Conservation (phyloP, 2,797 vertebrate genomes). For the Acanthopagrus latus region DNA sequence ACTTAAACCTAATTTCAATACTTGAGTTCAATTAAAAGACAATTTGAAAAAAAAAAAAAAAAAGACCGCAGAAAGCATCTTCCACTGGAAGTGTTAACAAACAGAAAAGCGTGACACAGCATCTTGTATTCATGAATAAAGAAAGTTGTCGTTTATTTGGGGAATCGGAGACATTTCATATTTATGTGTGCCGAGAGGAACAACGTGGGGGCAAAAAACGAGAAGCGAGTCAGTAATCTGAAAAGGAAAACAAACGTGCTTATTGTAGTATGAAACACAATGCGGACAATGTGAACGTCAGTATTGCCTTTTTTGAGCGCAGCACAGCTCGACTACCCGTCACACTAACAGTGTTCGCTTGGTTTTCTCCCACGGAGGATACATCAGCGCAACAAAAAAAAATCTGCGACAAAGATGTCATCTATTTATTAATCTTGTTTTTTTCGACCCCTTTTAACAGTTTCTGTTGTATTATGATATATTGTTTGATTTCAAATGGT, state of each 20-base stretch:
- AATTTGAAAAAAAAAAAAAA: neutral
- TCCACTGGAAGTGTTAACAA: neutral
- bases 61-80: neutral
- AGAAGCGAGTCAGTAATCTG: neutral
- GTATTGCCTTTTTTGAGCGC: too few relatives aligned
- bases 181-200: neutral
- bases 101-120: neutral
- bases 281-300: too few relatives aligned
- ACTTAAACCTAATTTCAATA: neutral
- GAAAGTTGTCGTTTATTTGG: constrained; percentile 1
- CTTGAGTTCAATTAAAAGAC: neutral
- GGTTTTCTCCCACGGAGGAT: neutral
- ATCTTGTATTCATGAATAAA: neutral
- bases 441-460: neutral
- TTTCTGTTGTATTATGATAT: too few relatives aligned
- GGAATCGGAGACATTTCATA: neutral
- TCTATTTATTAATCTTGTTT: neutral
- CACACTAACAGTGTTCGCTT: neutral
- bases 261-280: neutral
- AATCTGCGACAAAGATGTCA: too few relatives aligned
- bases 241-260: neutral
- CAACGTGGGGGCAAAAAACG: neutral
- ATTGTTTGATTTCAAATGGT: too few relatives aligned
- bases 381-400: too few relatives aligned
- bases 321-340: neutral